Evolutionary conservation across 1,140 invertebrate species (phyloP).

Genomic region (Aporrectodea caliginosa): DNA sequence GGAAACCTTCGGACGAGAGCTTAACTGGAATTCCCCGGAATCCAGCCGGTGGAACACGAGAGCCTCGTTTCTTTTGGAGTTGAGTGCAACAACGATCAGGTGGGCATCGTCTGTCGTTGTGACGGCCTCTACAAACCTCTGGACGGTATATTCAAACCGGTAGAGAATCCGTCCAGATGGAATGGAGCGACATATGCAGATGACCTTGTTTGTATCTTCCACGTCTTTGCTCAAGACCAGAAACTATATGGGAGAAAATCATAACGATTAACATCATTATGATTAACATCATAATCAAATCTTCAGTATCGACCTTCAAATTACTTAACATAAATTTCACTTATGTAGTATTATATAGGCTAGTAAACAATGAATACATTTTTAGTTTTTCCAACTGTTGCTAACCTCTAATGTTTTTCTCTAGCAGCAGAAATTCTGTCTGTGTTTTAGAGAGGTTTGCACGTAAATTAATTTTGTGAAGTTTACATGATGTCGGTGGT

Average conservation of each 20-base stretch:
- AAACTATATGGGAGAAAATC: neutral
- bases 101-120: neutral
- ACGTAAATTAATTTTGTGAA: too few relatives aligned
- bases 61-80: conserved; percentile 33
- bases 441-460: too few relatives aligned
- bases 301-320: too few relatives aligned
- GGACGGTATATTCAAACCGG: neutral
- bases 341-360: too few relatives aligned
- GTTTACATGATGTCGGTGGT: too few relatives aligned
- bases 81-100: neutral
- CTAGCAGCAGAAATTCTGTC: too few relatives aligned
- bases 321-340: too few relatives aligned
- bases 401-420: too few relatives aligned
- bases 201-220: neutral
- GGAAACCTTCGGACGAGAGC: conserved; percentile 42
- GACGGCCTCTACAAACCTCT: neutral
- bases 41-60: conserved; percentile 5
- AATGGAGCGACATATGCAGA: conserved; percentile 10
- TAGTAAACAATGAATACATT: too few relatives aligned
- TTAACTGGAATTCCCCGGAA: neutral
- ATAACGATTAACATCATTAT: too few relatives aligned
- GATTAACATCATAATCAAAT: too few relatives aligned
- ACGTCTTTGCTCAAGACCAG: conserved; percentile 54
- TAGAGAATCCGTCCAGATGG: conserved; percentile 6
- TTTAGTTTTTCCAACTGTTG: too few relatives aligned